Evolutionary conservation across 2,113 vertebrate genomes (phyloP).

Genomic region (Poeciliopsis turrubarensis): DNA sequence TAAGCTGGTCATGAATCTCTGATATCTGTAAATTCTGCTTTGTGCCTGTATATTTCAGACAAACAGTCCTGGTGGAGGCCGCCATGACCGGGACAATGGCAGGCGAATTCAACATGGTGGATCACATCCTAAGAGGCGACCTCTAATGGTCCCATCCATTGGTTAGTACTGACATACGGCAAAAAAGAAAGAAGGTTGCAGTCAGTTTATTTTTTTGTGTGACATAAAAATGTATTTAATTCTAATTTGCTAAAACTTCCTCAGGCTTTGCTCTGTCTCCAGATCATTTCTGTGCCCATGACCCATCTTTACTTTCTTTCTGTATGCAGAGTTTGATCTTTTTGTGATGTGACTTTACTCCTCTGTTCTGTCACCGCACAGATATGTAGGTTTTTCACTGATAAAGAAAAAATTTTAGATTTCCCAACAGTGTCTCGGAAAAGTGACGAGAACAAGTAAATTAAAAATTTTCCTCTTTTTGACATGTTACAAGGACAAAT

Average conservation of each 20-base stretch:
- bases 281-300: slow-evolving; percentile 53
- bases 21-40: slow-evolving; percentile 44
- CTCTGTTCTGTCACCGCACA: slow-evolving; percentile 1
- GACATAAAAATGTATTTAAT: slow-evolving; percentile 21
- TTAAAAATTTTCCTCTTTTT: neutral
- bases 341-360: slow-evolving; percentile 1
- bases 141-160: slow-evolving; percentile 85
- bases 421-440: neutral
- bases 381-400: neutral
- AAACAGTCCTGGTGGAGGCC: slow-evolving; percentile 80
- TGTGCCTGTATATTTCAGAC: slow-evolving; percentile 52
- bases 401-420: neutral
- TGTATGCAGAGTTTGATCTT: slow-evolving; percentile 22
- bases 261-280: slow-evolving; percentile 64
- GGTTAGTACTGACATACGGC: slow-evolving; percentile 84
- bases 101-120: slow-evolving; percentile 79
- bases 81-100: slow-evolving; percentile 79
- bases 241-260: slow-evolving; percentile 44
- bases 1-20: slow-evolving; percentile 34
- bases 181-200: neutral
- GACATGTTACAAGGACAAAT: neutral
- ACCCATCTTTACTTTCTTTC: slow-evolving; percentile 65
- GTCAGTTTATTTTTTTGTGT: slow-evolving; percentile 11
- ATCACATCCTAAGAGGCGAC: slow-evolving; percentile 82
- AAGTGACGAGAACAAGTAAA: neutral